Base-by-base conservation (phyloP, 2,113 vertebrate genomes). In the Xiphias gladius region DNA sequence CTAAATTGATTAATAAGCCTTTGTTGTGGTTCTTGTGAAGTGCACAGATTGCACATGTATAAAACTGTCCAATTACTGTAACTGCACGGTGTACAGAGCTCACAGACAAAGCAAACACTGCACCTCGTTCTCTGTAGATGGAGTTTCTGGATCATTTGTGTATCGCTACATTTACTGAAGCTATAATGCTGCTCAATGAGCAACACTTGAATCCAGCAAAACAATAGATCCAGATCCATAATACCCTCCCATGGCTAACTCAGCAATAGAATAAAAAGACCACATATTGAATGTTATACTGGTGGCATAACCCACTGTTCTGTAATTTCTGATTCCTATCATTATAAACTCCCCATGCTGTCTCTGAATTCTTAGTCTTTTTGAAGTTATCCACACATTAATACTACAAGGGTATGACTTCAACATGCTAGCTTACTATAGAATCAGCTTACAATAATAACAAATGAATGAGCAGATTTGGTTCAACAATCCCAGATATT, bases 371-470 rank as follows among this genome's bases (percentile, higher is more conserved):
- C 55, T 71, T 58, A 73, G 48, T 84, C 58, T 43, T 67, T 78
- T 79, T 85, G 66, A 87, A 81, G 76, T 72, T 64, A 74, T 55
- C 61, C 12, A 37, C 24, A 65, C 24, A 77, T 88, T 88, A 83
- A 68, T 26, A 52, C 26, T 11, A 50, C 50, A 64, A 12, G 28
- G 39, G 26, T 30, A 30, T 62, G 62, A 37, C 39, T 54, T 70
- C 46, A 76, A 20, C 32, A 2, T 65, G 55, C 24, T 13, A 39
- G 48, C 26, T 67, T 39, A 50, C 24, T 50, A 63, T 5, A 46
- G 8, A 52, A 71, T 32, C 3, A 37, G 58, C 72, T 79, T 66
- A 37, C 11, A n/a, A 24, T 19, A 20, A 43, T 4, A 35, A 52
- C 10, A 41, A 28, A 73, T 48, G 32, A 58, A 67, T 52, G 8